Evolutionary conservation across 2,797 vertebrate species (phyloP).

Genomic region (Heliangelus exortis): DNA sequence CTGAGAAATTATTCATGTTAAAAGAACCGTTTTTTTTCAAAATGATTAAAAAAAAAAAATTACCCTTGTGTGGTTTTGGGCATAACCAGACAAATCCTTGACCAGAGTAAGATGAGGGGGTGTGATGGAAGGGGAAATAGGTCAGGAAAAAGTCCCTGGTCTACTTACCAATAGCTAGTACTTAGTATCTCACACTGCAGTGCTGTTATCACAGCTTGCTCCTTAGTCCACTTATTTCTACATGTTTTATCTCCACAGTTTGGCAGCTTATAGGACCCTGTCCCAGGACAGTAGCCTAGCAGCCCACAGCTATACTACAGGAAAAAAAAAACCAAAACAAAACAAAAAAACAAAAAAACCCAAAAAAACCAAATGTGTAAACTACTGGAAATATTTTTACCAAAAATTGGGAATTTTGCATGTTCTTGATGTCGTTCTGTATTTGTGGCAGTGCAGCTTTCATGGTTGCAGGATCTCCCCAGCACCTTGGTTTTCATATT

Average conservation of each 20-base stretch:
- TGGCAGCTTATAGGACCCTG: not conserved
- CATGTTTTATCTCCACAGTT: not conserved
- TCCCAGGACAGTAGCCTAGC: not conserved
- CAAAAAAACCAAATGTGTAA: not conserved
- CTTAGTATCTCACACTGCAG: not conserved
- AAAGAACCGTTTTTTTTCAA: not conserved
- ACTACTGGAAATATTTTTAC: not conserved
- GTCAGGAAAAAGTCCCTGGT: not conserved
- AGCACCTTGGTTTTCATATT: not conserved
- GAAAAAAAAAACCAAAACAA: not conserved
- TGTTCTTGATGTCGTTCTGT: not conserved
- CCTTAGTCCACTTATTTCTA: not conserved
- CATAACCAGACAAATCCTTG: not conserved
- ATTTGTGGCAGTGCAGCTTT: not conserved
- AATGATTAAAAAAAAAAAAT: not conserved
- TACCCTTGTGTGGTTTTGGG: not conserved
- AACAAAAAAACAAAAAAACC: too few relatives aligned
- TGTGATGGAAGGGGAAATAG: not conserved
- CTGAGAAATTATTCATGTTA: not conserved
- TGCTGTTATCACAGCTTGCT: not conserved
- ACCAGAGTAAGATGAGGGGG: not conserved
- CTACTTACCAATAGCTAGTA: fast-evolving
- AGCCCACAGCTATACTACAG: not conserved
- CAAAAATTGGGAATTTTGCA: not conserved
- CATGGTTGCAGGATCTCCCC: not conserved